Evolutionary conservation across 2,888 invertebrate species (phyloP), one percentile per base, ranked within the genome.

Genomic region (Hydropsyche betteni): DNA sequence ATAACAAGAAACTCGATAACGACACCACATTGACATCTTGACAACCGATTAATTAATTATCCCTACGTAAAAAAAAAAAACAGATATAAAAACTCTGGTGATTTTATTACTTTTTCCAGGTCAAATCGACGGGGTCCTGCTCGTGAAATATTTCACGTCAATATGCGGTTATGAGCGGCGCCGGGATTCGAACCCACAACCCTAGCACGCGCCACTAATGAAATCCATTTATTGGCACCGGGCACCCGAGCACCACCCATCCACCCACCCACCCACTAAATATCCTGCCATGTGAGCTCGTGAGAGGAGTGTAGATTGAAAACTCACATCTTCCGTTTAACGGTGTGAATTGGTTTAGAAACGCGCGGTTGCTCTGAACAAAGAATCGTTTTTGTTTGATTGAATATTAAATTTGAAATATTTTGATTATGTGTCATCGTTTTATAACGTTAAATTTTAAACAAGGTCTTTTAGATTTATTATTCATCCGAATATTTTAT

Each of bases 201-300:
- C 16, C 14, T 53, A 10, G 53, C 53, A 53, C 52, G 53, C 12
- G 16, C 44, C 72, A 34, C 72, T 72, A 72, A 72, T 72, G 72
- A 72, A 72, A 72, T 72, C 72, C 72, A 72, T 58, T 72, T 72
- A 72, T 72, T 61, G 72, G 72, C 72, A 64, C 64, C 36, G 12
- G 64, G 10, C 24, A n/a, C 64, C 64, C 64, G 10, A 36, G 12
- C 6, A 24, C 36, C 12, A 24, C 8, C 64, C 64, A 5, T 12
- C 16, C 7, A 12, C n/a, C 34, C 14, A 8, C 16, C 8, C 12
- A 64, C 64, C 64, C 34, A 61, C 61, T 3, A 36, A 36, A 64
- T 12, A 12, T n/a, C 64, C 7, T 61, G 10, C 6, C 3, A 24
- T 14, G 24, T 14, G 24, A 2, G 24, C 24, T 24, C 24, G 24